Evolutionary conservation across 2,113 vertebrate genomes (phyloP).

Genomic region (Carassius auratus): DNA sequence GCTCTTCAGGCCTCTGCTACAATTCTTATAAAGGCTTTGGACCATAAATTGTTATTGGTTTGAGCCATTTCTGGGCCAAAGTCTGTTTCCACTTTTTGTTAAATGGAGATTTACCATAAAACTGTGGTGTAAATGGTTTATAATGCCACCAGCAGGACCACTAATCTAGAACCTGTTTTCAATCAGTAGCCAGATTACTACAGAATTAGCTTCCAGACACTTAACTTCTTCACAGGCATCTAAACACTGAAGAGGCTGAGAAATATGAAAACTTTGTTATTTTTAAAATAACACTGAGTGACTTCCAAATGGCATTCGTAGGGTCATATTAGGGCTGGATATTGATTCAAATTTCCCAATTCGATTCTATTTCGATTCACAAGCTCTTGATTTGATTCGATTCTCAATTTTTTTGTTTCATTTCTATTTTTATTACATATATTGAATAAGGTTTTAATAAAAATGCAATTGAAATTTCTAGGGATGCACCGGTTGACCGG

Average conservation of each 20-base stretch:
- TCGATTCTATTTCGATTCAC: too few relatives aligned
- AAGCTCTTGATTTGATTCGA: too few relatives aligned
- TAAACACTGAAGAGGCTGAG: constrained; percentile 24
- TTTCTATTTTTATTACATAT: too few relatives aligned
- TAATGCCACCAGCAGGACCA: constrained; percentile 77
- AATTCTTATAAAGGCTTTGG: constrained; percentile 17
- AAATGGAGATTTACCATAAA: constrained; percentile 71
- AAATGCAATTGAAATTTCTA: too few relatives aligned
- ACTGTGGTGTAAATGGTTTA: constrained; percentile 77
- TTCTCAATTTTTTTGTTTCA: too few relatives aligned
- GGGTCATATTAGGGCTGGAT: neutral
- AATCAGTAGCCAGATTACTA: constrained; percentile 81
- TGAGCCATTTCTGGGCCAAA: constrained; percentile 56
- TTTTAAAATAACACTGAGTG: neutral
- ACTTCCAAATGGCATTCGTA: neutral
- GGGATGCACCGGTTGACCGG: too few relatives aligned
- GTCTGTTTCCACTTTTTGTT: constrained; percentile 76
- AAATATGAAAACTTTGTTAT: neutral
- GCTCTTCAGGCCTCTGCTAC: constrained; percentile 43
- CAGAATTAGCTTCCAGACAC: constrained; percentile 71
- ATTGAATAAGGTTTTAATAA: too few relatives aligned
- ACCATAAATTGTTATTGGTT: neutral
- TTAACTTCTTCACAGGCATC: constrained; percentile 65
- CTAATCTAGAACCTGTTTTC: constrained; percentile 78
- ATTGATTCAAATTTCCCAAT: too few relatives aligned